Evolutionary conservation across 1,140 invertebrate genomes (phyloP).

Genomic region (Magallana angulata): DNA sequence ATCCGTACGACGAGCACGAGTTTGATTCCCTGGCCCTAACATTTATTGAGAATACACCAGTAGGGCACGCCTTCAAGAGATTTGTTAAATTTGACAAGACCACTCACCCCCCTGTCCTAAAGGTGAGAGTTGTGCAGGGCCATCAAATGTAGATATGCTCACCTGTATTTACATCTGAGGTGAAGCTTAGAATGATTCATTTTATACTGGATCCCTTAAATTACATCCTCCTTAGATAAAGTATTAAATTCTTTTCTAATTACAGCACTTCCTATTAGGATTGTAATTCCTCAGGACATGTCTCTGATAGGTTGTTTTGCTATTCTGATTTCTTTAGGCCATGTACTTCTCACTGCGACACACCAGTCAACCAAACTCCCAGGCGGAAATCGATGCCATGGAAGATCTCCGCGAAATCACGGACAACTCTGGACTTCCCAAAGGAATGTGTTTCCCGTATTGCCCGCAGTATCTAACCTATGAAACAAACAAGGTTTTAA

Average conservation of each 20-base stretch:
- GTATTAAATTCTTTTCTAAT: too few relatives aligned
- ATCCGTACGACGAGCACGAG: conserved; percentile 54
- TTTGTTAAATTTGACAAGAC: conserved; percentile 62
- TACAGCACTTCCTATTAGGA: too few relatives aligned
- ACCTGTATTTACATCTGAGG: too few relatives aligned
- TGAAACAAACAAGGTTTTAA: conserved; percentile 73
- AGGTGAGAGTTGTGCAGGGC: conserved; percentile 11
- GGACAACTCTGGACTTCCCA: conserved; percentile 60
- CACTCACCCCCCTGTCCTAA: conserved; percentile 46
- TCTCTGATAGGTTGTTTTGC: not conserved
- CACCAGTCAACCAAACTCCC: conserved; percentile 61
- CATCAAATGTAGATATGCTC: too few relatives aligned
- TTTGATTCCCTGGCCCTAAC: conserved; percentile 53
- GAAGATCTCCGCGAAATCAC: conserved; percentile 68
- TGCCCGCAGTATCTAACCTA: conserved; percentile 67
- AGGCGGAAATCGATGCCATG: conserved; percentile 69
- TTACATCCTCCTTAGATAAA: too few relatives aligned
- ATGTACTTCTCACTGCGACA: conserved; percentile 68
- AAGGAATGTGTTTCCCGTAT: conserved; percentile 72
- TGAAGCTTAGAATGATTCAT: too few relatives aligned
- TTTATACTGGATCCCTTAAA: too few relatives aligned
- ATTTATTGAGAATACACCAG: conserved; percentile 51
- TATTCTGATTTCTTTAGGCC: conserved; percentile 59
- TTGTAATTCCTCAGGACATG: too few relatives aligned
- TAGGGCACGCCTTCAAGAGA: conserved; percentile 56